Conservation (phyloP, 2,113 vertebrate genomes). For the Burhinus oedicnemus region DNA sequence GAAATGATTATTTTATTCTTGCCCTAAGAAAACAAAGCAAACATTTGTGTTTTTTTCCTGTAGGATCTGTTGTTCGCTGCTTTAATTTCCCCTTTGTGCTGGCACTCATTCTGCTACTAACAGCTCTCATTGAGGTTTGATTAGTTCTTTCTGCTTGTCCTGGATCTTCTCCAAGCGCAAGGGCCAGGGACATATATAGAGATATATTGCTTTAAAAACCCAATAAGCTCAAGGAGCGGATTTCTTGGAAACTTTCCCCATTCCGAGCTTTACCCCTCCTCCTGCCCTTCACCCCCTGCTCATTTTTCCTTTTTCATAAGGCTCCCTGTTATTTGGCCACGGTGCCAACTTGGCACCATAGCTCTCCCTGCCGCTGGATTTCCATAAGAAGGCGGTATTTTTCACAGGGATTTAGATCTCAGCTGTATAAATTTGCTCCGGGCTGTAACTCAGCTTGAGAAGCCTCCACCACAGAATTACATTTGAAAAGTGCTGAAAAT, state of each 20-base stretch:
- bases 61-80: not conserved
- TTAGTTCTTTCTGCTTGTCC: constrained; percentile 61
- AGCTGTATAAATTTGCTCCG: constrained; percentile 46
- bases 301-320: constrained; percentile 52
- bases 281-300: not conserved
- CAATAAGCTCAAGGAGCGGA: constrained; percentile 13
- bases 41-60: not conserved
- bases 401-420: constrained; percentile 59
- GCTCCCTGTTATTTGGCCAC: constrained; percentile 32
- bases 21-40: not conserved
- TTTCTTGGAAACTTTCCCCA: constrained; percentile 61
- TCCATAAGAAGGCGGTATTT: constrained; percentile 58
- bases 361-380: constrained; percentile 31
- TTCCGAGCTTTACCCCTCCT: constrained; percentile 37
- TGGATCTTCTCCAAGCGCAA: constrained; percentile 58
- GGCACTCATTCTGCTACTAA: constrained; percentile 30
- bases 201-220: constrained; percentile 61
- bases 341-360: constrained; percentile 53
- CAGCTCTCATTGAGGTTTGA: constrained; percentile 51
- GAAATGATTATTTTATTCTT: constrained; percentile 13
- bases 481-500: constrained; percentile 18
- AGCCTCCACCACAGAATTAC: not conserved
- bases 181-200: constrained; percentile 59
- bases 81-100: constrained; percentile 50
- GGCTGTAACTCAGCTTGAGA: not conserved